Conservation (phyloP, 2,113 vertebrate species). For the Tychaedon coryphoeus region DNA sequence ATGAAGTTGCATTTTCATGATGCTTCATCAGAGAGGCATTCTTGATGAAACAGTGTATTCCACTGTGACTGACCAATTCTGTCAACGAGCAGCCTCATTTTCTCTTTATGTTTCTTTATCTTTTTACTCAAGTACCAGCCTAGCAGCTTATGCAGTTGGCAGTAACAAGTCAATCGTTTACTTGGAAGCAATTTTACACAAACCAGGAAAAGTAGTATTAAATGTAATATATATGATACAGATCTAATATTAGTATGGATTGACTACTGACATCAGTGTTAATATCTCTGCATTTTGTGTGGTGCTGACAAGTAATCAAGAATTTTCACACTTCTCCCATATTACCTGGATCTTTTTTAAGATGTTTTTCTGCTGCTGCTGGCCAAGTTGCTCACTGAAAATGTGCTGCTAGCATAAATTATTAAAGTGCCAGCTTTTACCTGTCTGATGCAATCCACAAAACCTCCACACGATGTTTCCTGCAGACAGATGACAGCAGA, state of each 20-base stretch:
- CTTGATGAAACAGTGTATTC: neutral
- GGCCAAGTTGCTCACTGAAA: neutral
- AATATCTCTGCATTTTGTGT: neutral
- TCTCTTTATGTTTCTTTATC: neutral
- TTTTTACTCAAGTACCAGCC: neutral
- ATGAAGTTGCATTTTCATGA: neutral
- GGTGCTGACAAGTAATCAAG: neutral
- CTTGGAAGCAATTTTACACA: neutral
- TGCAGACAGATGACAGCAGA: neutral
- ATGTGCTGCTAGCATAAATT: constrained; percentile 39
- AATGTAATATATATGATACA: neutral
- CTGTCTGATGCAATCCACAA: neutral
- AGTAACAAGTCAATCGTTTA: neutral
- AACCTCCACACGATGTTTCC: neutral
- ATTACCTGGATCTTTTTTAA: neutral
- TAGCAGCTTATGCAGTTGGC: neutral
- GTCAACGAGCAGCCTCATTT: neutral
- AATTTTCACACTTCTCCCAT: neutral
- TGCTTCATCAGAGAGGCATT: neutral
- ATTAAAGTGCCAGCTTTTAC: constrained; percentile 29
- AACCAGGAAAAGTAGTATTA: neutral
- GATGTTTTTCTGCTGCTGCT: neutral
- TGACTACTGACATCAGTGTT: neutral
- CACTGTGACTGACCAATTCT: neutral
- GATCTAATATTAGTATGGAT: neutral